These are phyloP conservation scores for Myotis myotis DNA, from an alignment of 2,797 vertebrate genomes.

Conservation along the genomic window DNA sequence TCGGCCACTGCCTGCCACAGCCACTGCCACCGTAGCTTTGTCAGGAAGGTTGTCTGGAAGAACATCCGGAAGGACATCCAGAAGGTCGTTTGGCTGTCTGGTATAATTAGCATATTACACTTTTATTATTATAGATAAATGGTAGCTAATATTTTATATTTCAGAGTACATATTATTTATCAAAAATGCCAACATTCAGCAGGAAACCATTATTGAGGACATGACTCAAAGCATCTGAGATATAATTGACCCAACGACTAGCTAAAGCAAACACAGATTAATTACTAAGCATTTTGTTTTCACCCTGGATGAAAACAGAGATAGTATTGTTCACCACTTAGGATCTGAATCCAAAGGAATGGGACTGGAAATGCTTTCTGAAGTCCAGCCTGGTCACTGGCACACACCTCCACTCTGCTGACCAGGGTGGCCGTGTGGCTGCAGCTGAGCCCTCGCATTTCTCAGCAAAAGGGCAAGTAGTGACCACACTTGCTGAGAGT, in stretches of 20 bases:
- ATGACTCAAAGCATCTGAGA: neutral
- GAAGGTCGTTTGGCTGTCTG: too few species aligned
- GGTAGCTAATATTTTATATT: neutral
- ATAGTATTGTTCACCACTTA: neutral
- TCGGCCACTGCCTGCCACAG: too few species aligned
- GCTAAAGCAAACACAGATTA: neutral
- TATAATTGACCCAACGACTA: neutral
- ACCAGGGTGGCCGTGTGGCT: rapidly evolving
- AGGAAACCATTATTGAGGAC: neutral
- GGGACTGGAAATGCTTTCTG: neutral
- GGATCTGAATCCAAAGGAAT: neutral
- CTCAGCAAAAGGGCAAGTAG: neutral
- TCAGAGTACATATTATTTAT: neutral
- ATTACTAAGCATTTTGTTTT: neutral
- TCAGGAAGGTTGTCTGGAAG: too few species aligned
- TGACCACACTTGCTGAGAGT: neutral
- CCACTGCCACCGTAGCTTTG: too few species aligned
- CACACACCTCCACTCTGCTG: neutral
- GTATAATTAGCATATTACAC: too few species aligned
- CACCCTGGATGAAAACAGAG: neutral
- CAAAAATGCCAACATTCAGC: neutral
- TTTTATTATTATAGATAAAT: neutral
- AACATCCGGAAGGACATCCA: too few species aligned
- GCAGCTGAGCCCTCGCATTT: neutral
- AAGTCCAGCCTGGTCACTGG: neutral